These are phyloP conservation scores for Orchestes rusci DNA, from an alignment of 2,888 invertebrate genomes.

Conservation along the genomic window DNA sequence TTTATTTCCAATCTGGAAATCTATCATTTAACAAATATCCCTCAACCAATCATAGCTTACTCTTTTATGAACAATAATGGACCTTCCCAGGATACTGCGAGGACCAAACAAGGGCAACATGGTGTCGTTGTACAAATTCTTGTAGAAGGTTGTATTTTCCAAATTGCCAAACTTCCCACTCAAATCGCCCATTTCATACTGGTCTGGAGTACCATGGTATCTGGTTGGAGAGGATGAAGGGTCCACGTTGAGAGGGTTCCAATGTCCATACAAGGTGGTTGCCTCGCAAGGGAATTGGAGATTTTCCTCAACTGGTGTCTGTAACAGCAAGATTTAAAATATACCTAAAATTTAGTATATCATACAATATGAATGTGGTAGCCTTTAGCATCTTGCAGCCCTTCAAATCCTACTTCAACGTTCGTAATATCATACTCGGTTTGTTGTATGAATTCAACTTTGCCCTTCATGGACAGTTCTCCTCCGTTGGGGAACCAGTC, in stretches of 20 bases:
- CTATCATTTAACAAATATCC: not conserved
- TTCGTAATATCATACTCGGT: slow-evolving; percentile 79
- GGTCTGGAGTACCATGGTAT: slow-evolving; percentile 67
- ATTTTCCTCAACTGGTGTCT: slow-evolving; percentile 77
- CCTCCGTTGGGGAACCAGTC: slow-evolving; percentile 85
- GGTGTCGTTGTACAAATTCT: slow-evolving; percentile 66
- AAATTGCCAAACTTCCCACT: slow-evolving; percentile 80
- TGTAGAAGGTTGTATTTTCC: slow-evolving; percentile 54
- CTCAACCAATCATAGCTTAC: slow-evolving; percentile 38
- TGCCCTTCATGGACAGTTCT: slow-evolving; percentile 57
- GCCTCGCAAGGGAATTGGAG: slow-evolving; percentile 83
- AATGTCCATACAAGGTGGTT: slow-evolving; percentile 75
- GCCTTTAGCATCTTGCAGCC: slow-evolving; percentile 58
- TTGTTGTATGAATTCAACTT: slow-evolving; percentile 77
- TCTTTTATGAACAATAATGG: slow-evolving; percentile 74
- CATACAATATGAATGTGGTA: slow-evolving; percentile 79
- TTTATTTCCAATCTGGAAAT: slow-evolving; percentile 41
- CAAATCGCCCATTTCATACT: slow-evolving; percentile 79
- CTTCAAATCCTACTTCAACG: slow-evolving; percentile 68
- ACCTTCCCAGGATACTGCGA: slow-evolving; percentile 76
- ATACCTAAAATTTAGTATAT: slow-evolving; percentile 12
- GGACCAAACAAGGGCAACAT: slow-evolving; percentile 75
- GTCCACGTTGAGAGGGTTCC: slow-evolving; percentile 74
- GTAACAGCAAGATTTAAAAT: slow-evolving; percentile 14
- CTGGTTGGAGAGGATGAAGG: slow-evolving; percentile 51